Conservation (phyloP, 2,888 invertebrate species). For the Zootermopsis nevadensis region DNA sequence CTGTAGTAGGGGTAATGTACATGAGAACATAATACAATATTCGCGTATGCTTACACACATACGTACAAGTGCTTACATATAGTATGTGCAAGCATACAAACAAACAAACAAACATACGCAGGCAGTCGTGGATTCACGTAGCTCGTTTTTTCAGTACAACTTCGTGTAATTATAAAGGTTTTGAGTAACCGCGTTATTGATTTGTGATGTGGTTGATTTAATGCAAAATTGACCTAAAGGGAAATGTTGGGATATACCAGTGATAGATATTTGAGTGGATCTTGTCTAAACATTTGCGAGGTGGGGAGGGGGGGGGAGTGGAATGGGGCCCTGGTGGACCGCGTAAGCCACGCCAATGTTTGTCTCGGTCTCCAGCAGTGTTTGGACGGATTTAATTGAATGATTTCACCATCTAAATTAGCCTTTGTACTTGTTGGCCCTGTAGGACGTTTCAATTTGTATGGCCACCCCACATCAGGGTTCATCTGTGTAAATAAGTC, state of each 20-base stretch:
- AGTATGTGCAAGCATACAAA: too few species aligned
- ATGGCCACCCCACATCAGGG: conserved; percentile 10
- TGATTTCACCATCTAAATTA: conserved; percentile 54
- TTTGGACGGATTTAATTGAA: conserved; percentile 55
- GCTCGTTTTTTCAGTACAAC: too few species aligned
- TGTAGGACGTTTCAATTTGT: conserved; percentile 34
- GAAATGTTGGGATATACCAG: not conserved
- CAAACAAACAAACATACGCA: too few species aligned
- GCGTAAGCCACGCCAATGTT: conserved; percentile 45
- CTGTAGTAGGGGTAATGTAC: too few species aligned
- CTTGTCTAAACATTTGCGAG: conserved; percentile 30
- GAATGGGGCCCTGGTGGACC: conserved; percentile 16
- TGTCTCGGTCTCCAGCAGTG: conserved; percentile 52
- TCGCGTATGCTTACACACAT: too few species aligned
- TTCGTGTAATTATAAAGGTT: too few species aligned
- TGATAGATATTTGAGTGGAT: conserved; percentile 6
- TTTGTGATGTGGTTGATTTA: not conserved
- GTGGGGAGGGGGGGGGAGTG: not conserved
- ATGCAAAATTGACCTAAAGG: not conserved
- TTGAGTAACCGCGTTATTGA: not conserved
- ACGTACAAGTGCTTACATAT: too few species aligned
- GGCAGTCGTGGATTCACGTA: too few species aligned
- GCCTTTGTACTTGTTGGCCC: conserved; percentile 50
- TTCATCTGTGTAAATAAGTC: conserved; percentile 44
- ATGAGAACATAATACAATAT: too few species aligned